Evolutionary conservation across 2,113 vertebrate species (phyloP), one percentile per base, ranked within the genome.

Genomic region (Mola mola): DNA sequence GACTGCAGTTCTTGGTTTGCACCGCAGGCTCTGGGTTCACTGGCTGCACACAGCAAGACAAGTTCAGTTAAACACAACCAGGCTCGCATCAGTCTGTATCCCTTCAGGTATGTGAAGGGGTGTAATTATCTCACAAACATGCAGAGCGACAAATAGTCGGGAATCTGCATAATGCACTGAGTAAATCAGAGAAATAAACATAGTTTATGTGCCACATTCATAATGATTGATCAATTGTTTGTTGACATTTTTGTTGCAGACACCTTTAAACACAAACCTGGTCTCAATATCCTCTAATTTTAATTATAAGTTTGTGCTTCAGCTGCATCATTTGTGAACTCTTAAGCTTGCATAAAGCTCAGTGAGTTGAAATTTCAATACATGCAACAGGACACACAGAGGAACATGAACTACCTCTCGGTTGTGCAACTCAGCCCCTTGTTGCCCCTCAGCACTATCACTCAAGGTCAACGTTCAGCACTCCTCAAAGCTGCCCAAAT

Each of bases 401-500:
- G 66, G 60, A 65, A 66, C 8, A 57, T 21, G 25, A 72, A 47
- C 29, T 37, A 19, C 19, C 55, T 57, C 31, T 22, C 6, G 2
- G 57, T 87, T 83, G 53, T 31, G 57, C 34, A 83, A 85, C 82
- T 60, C 48, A 21, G 58, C n/a, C 38, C 17, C 10, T 56, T 34
- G 26, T 56, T 59, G 17, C 55, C 42, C 43, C 53, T 66, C 24
- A 17, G 26, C 43, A 20, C 48, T 68, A 66, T 66, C 64, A 37
- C 48, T 36, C 20, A 38, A 15, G 81, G 74, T 83, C 72, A 79
- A 81, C 66, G 77, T 73, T 79, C 47, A 68, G 22, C 26, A 5
- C 43, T 53, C 25, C 22, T 40, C 47, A 61, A 67, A 46, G 41
- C 20, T 34, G 46, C 29, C 50, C 29, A 60, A 55, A 74, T 55